Conservation (phyloP, 1,140 invertebrate species). For the Olivierus martensii region DNA sequence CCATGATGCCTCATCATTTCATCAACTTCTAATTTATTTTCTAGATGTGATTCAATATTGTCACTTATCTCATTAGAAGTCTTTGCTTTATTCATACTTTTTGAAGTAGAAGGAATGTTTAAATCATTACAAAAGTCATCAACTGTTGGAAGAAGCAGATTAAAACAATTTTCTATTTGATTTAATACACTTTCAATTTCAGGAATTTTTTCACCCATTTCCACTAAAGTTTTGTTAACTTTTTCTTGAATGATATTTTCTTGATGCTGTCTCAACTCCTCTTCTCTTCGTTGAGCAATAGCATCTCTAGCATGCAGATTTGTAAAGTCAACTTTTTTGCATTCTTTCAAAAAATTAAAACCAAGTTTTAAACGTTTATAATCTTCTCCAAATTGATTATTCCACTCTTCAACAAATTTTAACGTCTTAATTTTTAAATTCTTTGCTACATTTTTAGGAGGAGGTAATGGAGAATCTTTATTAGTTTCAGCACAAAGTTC, state of each 20-base stretch:
- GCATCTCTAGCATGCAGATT: constrained; percentile 24
- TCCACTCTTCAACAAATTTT: constrained; percentile 37
- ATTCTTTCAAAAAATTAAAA: constrained; percentile 36
- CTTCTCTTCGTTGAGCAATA: constrained; percentile 21
- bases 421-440: constrained; percentile 33
- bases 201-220: constrained; percentile 24
- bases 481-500: not conserved
- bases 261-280: constrained; percentile 21
- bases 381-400: constrained; percentile 32
- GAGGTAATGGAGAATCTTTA: not conserved
- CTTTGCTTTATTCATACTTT: not conserved
- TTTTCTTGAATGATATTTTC: constrained; percentile 22
- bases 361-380: constrained; percentile 38
- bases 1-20: constrained; percentile 15
- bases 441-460: constrained; percentile 23
- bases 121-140: constrained; percentile 23
- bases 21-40: not conserved
- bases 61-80: not conserved
- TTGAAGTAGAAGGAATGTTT: not conserved
- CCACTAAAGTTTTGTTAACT: constrained; percentile 22
- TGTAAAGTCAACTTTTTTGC: constrained; percentile 21
- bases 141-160: constrained; percentile 29
- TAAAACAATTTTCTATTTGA: constrained; percentile 32
- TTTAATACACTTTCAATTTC: constrained; percentile 18
- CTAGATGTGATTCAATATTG: not conserved